Evolutionary conservation across 35 echinoderm and acorn worm species (phyloP), one percentile per base, ranked within the genome.

Genomic region (Heliocidaris tuberculata): DNA sequence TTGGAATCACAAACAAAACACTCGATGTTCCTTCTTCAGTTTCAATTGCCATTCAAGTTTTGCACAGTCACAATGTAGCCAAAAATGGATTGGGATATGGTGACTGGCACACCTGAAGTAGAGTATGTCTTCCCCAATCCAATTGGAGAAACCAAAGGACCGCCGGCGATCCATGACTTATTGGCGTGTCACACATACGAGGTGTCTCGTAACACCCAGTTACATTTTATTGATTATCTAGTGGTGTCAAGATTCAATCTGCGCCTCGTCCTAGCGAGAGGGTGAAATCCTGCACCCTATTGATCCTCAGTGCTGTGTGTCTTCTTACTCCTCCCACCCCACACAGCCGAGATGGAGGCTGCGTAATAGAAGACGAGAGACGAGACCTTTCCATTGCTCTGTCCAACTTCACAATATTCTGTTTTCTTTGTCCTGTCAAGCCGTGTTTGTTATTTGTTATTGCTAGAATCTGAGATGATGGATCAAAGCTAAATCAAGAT

Each of bases 221-320:
- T 89, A 89, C 87, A 89, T 89, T 89, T 89, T 89, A 89, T 89
- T 89, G 87, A 89, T 89, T 48, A 89, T 89, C 87, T 15, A 15
- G 47, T 89, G 31, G 87, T 89, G 87, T 89, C 87, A 48, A 48
- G 87, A 89, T 89, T 89, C 87, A 89, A 89, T 89, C 47, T 89
- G 12, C 31, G 24, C 87, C 11, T 89, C 87, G 31, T 48, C 87
- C 87, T 89, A 47, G 19, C 87, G 24, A 89, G 31, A 9, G 87
- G 87, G 87, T 89, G 87, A 89, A 89, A 89, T 42, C 47, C 87
- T 47, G 29, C 87, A 89, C 87, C 65, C 87, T 32, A 89, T 89
- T 89, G 87, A 89, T 89, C 47, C 87, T 47, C 31, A 5, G 32
- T 89, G 87, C 87, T 0, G 87, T 32, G 47, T 78, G 65, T 78